Percentiles rank a stretch among this genome's conserved stretches.
Conservation (phyloP, 2,888 invertebrate species). For the Amphipyra tragopoginis region DNA sequence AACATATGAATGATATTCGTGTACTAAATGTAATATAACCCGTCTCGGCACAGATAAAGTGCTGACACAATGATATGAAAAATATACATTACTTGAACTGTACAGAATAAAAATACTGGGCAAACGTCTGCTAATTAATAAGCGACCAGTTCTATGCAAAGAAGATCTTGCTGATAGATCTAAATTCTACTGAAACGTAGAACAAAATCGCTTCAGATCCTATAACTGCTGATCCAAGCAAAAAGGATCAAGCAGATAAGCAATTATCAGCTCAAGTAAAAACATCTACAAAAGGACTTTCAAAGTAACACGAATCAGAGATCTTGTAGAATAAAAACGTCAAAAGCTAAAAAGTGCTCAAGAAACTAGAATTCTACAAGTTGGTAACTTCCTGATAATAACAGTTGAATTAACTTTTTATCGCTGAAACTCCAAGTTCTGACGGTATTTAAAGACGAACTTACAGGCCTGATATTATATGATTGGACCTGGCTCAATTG, state of each 20-base stretch:
- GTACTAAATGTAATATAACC: too few species aligned
- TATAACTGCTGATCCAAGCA: background rate
- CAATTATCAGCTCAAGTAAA: conserved; percentile 9
- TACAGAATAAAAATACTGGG: too few species aligned
- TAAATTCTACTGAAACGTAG: too few species aligned
- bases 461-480: conserved; percentile 43
- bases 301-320: conserved; percentile 20
- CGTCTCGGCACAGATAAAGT: too few species aligned
- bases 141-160: too few species aligned
- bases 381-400: conserved; percentile 56
- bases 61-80: too few species aligned
- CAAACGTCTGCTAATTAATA: too few species aligned
- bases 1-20: too few species aligned
- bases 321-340: conserved; percentile 31
- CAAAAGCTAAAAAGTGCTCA: conserved; percentile 24
- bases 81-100: too few species aligned
- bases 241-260: conserved; percentile 2
- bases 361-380: conserved; percentile 51
- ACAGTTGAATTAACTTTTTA: conserved; percentile 60
- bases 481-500: conserved; percentile 4
- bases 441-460: conserved; percentile 58
- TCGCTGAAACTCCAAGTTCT: conserved; percentile 56
- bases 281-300: conserved; percentile 15
- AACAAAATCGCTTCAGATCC: too few species aligned
- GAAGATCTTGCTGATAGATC: too few species aligned